Evolutionary conservation across 2,888 invertebrate species (phyloP).

Genomic region (Pelosia muscerda): DNA sequence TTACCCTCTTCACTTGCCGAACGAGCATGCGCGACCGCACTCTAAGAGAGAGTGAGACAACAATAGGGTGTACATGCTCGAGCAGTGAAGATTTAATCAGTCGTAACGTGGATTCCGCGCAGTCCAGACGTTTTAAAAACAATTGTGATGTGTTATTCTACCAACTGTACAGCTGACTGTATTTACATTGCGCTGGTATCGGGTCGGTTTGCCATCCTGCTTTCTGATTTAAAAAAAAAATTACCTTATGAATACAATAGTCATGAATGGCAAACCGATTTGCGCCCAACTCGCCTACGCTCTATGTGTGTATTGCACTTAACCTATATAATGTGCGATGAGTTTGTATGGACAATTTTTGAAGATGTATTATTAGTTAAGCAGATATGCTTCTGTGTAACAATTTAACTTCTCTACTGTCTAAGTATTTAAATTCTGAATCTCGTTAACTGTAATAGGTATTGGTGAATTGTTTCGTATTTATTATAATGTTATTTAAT

Average conservation of each 20-base stretch:
- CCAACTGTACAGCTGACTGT: no score
- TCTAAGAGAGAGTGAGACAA: conserved; percentile 58
- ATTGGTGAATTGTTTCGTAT: conserved; percentile 13
- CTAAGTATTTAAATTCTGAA: conserved; percentile 49
- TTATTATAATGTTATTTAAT: conserved; percentile 11
- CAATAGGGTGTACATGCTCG: conserved; percentile 55
- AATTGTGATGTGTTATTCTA: conserved; percentile 21
- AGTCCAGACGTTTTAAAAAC: conserved; percentile 50
- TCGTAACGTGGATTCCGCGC: conserved; percentile 38
- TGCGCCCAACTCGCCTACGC: no score
- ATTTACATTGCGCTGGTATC: no score
- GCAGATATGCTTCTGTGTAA: conserved; percentile 53
- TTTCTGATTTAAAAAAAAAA: no score
- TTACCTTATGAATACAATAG: no score
- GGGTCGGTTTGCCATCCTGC: no score
- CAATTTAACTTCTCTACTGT: conserved; percentile 44
- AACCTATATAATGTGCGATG: conserved; percentile 33
- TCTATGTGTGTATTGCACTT: no score
- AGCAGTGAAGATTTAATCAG: conserved; percentile 61
- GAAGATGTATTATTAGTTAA: conserved; percentile 39
- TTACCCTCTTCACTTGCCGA: conserved; percentile 64
- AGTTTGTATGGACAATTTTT: conserved; percentile 30
- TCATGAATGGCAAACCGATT: no score
- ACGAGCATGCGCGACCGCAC: conserved; percentile 60
- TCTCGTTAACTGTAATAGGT: conserved; percentile 26